A percentile compares a stretch with the other conserved stretches of the same genome.
Evolutionary conservation across 2,113 vertebrate species (phyloP).

Genomic region (Calidris pygmaea): DNA sequence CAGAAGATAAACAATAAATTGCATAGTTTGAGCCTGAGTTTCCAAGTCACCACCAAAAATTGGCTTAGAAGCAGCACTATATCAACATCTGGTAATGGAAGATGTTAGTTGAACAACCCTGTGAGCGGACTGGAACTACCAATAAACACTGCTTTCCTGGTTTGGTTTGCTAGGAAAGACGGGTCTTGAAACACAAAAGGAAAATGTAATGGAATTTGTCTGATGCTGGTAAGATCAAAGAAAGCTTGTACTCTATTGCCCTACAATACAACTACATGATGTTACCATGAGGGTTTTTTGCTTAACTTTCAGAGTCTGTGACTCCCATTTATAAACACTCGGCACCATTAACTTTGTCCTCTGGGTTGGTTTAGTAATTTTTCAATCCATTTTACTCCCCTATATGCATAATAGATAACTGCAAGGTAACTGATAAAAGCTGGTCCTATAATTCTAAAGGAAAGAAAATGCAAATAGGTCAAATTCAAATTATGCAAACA

Average conservation of each 20-base stretch:
- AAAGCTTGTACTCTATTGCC: neutral
- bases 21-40: neutral
- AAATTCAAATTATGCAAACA: neutral
- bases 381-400: neutral
- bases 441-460: neutral
- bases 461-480: neutral
- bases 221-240: neutral
- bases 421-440: neutral
- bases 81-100: neutral
- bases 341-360: neutral
- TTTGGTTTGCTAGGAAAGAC: neutral
- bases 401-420: neutral
- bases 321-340: neutral
- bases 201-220: neutral
- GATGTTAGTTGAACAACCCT: neutral
- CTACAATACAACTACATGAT: neutral
- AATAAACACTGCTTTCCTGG: neutral
- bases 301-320: neutral
- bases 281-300: neutral
- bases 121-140: neutral
- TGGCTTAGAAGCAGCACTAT: neutral
- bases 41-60: neutral
- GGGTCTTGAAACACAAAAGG: neutral
- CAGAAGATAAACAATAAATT: neutral
- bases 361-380: neutral